Conservation (phyloP, 2,797 vertebrate species). For the Phalanger gymnotis region DNA sequence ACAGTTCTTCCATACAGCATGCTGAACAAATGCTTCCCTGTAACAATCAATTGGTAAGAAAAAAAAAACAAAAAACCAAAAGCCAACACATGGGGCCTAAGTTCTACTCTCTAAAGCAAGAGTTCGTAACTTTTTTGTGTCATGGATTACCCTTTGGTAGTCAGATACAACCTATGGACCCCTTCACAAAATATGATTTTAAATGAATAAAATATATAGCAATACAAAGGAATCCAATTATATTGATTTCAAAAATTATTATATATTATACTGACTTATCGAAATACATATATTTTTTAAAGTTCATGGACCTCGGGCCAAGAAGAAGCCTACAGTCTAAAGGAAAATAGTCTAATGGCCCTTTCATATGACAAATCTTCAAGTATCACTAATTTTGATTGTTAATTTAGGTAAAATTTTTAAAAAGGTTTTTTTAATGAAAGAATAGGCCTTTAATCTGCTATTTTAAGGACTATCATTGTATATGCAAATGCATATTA, state of each 20-base stretch:
- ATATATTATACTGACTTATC: no score
- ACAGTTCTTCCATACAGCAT: no score
- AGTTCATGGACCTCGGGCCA: neutral
- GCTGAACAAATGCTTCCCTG: no score
- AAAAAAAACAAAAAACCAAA: neutral
- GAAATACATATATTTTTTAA: neutral
- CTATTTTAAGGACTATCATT: no score
- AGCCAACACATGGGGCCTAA: neutral
- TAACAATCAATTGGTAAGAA: no score
- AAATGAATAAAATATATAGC: neutral
- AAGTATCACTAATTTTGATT: neutral
- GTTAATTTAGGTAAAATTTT: neutral
- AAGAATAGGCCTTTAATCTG: no score
- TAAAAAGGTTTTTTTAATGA: neutral
- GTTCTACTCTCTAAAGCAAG: neutral
- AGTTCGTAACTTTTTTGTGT: neutral
- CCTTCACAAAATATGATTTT: neutral
- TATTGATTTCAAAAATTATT: no score
- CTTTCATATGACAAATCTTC: neutral
- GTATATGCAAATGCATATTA: no score
- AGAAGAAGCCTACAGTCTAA: neutral
- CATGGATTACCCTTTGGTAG: neutral
- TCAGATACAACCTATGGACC: neutral
- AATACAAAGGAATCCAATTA: neutral
- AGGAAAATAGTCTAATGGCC: neutral